Base-by-base conservation (phyloP, 2,888 invertebrate genomes). In the Automeris io region DNA sequence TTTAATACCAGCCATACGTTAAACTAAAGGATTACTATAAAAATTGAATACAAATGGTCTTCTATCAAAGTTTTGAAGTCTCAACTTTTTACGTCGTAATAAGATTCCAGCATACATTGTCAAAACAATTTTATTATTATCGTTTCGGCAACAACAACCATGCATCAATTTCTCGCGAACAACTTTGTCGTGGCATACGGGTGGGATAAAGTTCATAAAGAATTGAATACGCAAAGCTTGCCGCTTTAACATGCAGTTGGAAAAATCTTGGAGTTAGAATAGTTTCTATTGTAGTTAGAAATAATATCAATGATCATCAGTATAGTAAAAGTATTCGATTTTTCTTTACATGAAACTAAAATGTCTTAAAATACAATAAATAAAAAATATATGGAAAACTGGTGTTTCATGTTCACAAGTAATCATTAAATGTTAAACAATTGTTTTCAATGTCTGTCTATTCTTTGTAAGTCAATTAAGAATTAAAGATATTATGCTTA, bases 41-140 rank as follows among this genome's bases (percentile, higher is more conserved):
- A n/a, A n/a, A n/a, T n/a, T n/a, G n/a, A n/a, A n/a, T n/a, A n/a
- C n/a, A n/a, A n/a, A n/a, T n/a, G n/a, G n/a, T n/a, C n/a, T n/a
- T n/a, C n/a, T n/a, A n/a, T n/a, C n/a, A 21, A 37, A 23, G 23
- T 37, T 37, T 22, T 18, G 29, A 32, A 31, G 33, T 34, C 23
- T 32, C 22, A 26, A 32, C 18, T 37, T 23, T 37, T 32, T 22
- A 23, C 23, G 31, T 12, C 18, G 19, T 8, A 23, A 26, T 37
- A 23, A 37, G 34, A 26, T 34, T 26, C 18, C 12, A 22, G 5
- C 16, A 13, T 32, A 34, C 39, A 21, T 33, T 26, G 33, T 39
- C 34, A 21, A 29, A 33, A n/a, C 34, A 34, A 39, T 34, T 34
- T 29, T 34, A 34, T 21, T 39, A 39, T 34, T 19, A 33, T 33